These are phyloP conservation scores for Heterodera schachtii DNA, from an alignment of 1,140 invertebrate genomes.

Conservation along the genomic window DNA sequence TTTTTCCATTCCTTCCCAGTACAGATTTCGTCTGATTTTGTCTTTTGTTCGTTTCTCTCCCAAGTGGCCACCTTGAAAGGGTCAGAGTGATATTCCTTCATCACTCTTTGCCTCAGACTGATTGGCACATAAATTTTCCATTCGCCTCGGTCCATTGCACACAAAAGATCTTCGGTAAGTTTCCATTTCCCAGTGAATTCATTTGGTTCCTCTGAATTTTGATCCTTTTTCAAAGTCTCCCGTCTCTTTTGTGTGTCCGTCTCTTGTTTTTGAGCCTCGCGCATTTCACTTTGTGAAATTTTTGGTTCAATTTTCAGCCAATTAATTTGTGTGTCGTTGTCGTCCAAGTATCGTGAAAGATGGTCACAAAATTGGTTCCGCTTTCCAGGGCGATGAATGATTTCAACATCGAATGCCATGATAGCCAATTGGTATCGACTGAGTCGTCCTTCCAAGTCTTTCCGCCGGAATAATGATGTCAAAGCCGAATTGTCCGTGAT, in stretches of 20 bases:
- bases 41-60: slow-evolving; percentile 12
- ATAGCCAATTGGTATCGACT: slow-evolving; percentile 29
- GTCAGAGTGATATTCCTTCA: slow-evolving; percentile 26
- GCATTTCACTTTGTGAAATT: slow-evolving; percentile 20
- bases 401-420: slow-evolving; percentile 22
- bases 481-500: slow-evolving; percentile 34
- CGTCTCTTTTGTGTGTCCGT: background rate
- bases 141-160: slow-evolving; percentile 8
- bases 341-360: slow-evolving; percentile 23
- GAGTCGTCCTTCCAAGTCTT: slow-evolving; percentile 32
- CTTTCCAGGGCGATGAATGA: slow-evolving; percentile 17
- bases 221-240: background rate
- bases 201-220: too few species aligned
- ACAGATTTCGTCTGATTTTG: slow-evolving; percentile 21
- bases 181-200: slow-evolving; percentile 1
- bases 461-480: slow-evolving; percentile 29
- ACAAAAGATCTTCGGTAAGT: background rate
- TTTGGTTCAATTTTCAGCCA: background rate
- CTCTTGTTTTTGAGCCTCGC: slow-evolving; percentile 5
- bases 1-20: slow-evolving; percentile 1
- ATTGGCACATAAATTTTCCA: slow-evolving; percentile 27
- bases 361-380: slow-evolving; percentile 27
- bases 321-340: slow-evolving; percentile 15
- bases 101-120: background rate
- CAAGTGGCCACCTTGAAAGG: slow-evolving; percentile 14